Evolutionary conservation across 2,888 invertebrate genomes (phyloP), one percentile per base, ranked within the genome.

Genomic region (Idaea dimidiata): DNA sequence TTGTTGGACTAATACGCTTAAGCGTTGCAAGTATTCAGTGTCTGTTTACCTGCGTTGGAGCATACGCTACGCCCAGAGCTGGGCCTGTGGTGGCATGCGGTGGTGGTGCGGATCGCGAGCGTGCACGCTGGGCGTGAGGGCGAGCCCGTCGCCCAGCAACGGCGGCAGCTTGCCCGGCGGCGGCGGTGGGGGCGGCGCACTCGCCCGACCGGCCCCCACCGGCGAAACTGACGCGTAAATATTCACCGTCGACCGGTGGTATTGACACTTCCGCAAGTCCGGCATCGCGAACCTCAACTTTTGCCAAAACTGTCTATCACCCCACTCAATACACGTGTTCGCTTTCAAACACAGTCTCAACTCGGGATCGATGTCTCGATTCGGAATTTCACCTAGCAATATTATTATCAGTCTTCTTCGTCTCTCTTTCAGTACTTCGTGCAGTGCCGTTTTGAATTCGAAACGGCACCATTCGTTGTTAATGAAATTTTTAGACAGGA

Each of bases 241-340:
- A 86, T 95, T 95, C 79, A 95, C 94, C 72, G 95, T 94, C 67
- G 95, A 95, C 74, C 94, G 93, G 81, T 94, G 94, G 84, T 94
- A 94, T 72, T 94, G 91, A 86, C 94, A 94, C 88, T 94, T 93
- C 83, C 94, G 93, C 73, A 95, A 94, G 87, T 97, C 97, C 65
- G 98, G 98, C 95, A 98, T 95, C 62, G 97, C 97, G 82, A 97
- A 97, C 82, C 97, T 95, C 69, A 99, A 93, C 90, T 99, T 98
- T 83, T 98, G 97, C 99, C 99, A 99, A 93, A 99, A 99, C 83
- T 97, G 95, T 84, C 97, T 96, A 89, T 99, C 98, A 70, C 97
- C 97, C 96, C 97, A 97, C 86, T 97, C 97, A 82, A 99, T 95
- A 86, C 97, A 96, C 76, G 97, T 97, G 91, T 97, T 97, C 67